Conservation (phyloP, 2,113 vertebrate genomes). For the Corythoichthys haematopterus region DNA sequence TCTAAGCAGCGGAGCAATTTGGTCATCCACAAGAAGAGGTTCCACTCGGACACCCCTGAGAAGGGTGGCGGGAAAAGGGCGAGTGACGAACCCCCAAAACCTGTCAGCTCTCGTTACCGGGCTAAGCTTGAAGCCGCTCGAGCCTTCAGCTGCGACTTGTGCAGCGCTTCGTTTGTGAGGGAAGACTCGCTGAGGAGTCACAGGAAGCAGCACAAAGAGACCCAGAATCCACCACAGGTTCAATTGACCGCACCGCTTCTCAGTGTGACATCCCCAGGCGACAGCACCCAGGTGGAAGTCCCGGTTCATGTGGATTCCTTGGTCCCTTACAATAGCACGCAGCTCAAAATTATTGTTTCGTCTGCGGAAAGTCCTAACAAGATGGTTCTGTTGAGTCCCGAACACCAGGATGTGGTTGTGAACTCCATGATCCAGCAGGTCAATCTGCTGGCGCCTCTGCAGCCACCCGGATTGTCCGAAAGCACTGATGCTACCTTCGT, state of each 20-base stretch:
- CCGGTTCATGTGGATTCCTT: slow-evolving; percentile 59
- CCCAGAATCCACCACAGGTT: slow-evolving; percentile 58
- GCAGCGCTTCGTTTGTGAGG: slow-evolving; percentile 86
- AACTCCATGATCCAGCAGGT: slow-evolving; percentile 88
- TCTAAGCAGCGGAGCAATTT: slow-evolving; percentile 95
- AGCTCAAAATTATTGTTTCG: slow-evolving; percentile 86
- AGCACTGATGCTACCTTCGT: slow-evolving; percentile 52
- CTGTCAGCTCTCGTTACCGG: slow-evolving; percentile 76
- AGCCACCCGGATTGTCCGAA: slow-evolving; percentile 69
- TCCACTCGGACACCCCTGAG: slow-evolving; percentile 72
- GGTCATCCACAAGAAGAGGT: slow-evolving; percentile 86
- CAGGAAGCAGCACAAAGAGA: slow-evolving; percentile 83
- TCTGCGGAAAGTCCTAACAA: slow-evolving; percentile 58
- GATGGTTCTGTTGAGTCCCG: slow-evolving; percentile 70
- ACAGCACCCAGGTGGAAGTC: slow-evolving; percentile 49
- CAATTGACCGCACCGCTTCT: slow-evolving; percentile 64
- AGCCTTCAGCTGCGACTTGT: slow-evolving; percentile 83
- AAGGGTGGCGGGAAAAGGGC: slow-evolving; percentile 35
- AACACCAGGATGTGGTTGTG: slow-evolving; percentile 68
- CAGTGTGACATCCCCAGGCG: slow-evolving; percentile 22
- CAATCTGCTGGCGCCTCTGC: slow-evolving; percentile 78
- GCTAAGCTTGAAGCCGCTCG: slow-evolving; percentile 86
- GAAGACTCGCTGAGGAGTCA: slow-evolving; percentile 95
- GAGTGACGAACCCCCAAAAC: slow-evolving; percentile 63
- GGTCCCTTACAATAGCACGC: slow-evolving; percentile 70